Conservation (phyloP, 2,888 invertebrate species). For the Xestia sexstrigata region DNA sequence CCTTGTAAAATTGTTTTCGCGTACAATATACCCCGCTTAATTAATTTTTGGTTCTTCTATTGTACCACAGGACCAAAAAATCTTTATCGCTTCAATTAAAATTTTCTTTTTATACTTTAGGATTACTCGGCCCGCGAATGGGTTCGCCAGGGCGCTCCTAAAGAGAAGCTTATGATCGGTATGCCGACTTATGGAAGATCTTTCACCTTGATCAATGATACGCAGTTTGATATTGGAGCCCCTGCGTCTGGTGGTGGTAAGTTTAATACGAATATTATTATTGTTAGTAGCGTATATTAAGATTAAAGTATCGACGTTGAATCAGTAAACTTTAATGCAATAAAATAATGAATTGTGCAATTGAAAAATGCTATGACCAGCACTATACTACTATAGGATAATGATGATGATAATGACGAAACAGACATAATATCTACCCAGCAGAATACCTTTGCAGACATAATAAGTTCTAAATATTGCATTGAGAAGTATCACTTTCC, state of each 20-base stretch:
- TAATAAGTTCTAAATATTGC: neutral
- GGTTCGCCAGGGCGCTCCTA: slow-evolving; percentile 98
- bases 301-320: too few relatives aligned
- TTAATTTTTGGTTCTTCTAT: slow-evolving; percentile 23
- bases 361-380: too few relatives aligned
- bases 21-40: slow-evolving; percentile 12
- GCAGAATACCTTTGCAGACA: neutral
- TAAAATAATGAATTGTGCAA: too few relatives aligned
- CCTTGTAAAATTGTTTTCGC: slow-evolving; percentile 14
- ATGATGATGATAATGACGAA: neutral
- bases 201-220: slow-evolving; percentile 96
- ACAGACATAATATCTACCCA: neutral
- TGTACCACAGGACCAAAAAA: neutral
- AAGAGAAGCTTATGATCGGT: slow-evolving; percentile 98
- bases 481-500: neutral
- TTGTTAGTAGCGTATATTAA: neutral
- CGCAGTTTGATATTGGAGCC: slow-evolving; percentile 98
- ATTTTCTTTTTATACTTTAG: slow-evolving; percentile 81
- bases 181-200: slow-evolving; percentile 98
- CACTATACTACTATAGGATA: neutral
- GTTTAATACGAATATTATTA: neutral
- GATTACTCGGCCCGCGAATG: slow-evolving; percentile 97
- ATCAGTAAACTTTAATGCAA: too few relatives aligned
- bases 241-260: slow-evolving; percentile 96
- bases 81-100: slow-evolving; percentile 6